Base-by-base conservation (phyloP, 2,888 invertebrate genomes). In the Caenorhabditis macrosperma region DNA sequence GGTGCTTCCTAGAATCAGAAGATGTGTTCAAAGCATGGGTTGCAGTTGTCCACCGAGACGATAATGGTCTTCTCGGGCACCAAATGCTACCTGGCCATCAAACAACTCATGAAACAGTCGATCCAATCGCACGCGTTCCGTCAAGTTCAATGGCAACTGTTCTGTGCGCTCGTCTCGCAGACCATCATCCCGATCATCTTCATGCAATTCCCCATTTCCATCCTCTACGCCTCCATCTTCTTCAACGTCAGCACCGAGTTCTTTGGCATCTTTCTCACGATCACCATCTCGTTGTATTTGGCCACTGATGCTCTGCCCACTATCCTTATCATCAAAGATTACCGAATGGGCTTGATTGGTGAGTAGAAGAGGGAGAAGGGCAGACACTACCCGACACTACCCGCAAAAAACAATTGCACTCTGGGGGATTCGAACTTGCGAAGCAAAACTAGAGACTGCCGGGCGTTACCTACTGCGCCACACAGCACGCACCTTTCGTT, bases 251-350 rank as follows among this genome's bases (percentile, higher is more conserved):
- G 50, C 0, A 12, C 38, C 1, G 52, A 41, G 12, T 38, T 52
- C 9, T 59, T 64, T 20, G 66, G 74, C 6, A 48, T 66, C 10
- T 35, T 74, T 30, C 26, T 50, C n/a, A 38, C 46, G 7, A 15
- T 74, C 15, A 66, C 59, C 20, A 50, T 72, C 1, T 24, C 72
- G 0, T 24, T 72, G 24, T 72, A 72, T 15, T 17, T 72, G 28
- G 72, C 72, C 1, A 64, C 64, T 6, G 72, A 72, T 26, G 57
- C 72, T 0, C 30, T 72, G 1, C 72, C 72, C 3, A 63, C 63
- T 6, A 64, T 72, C 12, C 50, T 72, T 22, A 72, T 72, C 5
- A 59, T 72, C 30, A 72, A 72, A 9, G 57, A 50, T 48, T 72
- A 55, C 9, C 35, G 72, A 22, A 64, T 64, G 20, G 46, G 64